phyloP scores from a whole-genome alignment of 2,888 invertebrate genomes.

The Entomobrya multifasciata region DNA sequence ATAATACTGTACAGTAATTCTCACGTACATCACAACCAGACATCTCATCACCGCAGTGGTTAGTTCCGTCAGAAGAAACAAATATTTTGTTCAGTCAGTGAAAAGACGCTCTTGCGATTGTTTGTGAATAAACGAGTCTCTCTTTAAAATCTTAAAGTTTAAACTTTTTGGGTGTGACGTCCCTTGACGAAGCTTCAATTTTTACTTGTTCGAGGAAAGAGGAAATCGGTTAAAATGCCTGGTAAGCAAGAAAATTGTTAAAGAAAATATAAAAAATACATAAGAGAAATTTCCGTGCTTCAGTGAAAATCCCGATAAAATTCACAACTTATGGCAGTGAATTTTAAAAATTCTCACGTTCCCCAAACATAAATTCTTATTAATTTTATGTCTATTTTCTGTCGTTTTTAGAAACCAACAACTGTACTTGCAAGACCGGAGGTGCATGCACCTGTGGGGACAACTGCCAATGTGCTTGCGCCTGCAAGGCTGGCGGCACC shows the following conservation, averaged over 20 bases:
- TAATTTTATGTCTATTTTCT: neutral
- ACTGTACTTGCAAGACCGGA: conserved; percentile 56
- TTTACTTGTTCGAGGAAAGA: neutral
- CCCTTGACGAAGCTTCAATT: neutral
- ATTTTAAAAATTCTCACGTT: too few species aligned
- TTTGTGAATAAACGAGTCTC: conserved; percentile 22
- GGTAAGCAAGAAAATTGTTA: too few species aligned
- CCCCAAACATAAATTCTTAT: neutral
- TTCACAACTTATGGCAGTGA: too few species aligned
- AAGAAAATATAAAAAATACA: too few species aligned
- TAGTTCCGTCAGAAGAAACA: conserved; percentile 31
- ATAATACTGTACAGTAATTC: conserved; percentile 43
- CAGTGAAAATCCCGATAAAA: too few species aligned
- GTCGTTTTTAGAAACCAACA: conserved; percentile 51
- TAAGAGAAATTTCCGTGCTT: too few species aligned
- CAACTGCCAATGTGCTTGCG: too few species aligned
- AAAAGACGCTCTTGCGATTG: conserved; percentile 35
- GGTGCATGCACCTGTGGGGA: conserved; percentile 64
- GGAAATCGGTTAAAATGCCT: conserved; percentile 30
- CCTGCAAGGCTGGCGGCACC: conserved; percentile 55
- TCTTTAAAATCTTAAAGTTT: neutral
- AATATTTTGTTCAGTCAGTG: conserved; percentile 20
- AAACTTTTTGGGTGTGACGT: conserved; percentile 10
- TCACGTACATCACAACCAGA: conserved; percentile 30
- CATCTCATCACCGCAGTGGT: conserved; percentile 28